Base-by-base conservation (phyloP, 1,140 invertebrate species). In the Drosophila nebulosa region DNA sequence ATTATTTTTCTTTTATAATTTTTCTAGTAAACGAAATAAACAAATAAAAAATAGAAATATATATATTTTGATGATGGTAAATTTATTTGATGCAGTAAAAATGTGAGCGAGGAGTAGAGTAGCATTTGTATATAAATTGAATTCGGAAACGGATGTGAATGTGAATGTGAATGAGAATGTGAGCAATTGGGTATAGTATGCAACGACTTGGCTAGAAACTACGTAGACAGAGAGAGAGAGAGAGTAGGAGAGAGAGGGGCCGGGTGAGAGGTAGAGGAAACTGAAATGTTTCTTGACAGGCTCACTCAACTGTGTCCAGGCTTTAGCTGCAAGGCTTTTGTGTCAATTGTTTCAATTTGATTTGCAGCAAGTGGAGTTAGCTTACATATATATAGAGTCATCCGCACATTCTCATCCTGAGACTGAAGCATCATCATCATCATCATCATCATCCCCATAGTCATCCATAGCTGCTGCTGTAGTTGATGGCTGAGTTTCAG, bases 331-430 rank as follows among this genome's bases (percentile, higher is more conserved):
- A 55, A 42, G 56, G 55, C 59, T 52, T 57, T 66, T 65, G 73
- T 66, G 61, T 65, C 83, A 88, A 88, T 88, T 88, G 83, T 88
- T 79, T 74, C 83, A 88, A 88, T 88, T 88, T 70, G 83, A 88
- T 81, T 88, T 88, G 75, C 46, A 64, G 70, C 78, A 86, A 81
- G 69, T 81, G 65, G 75, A 78, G 81, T 10, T 32, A 12, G 2
- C 30, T 12, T 10, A 32, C 30, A 12, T 7, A 32, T 10, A 32
- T 10, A 12, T 35, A 26, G 51, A 74, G 42, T 39, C 69, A 72
- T 61, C 64, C 70, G 53, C 55, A 32, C 24, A 52, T 30, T 35
- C 58, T 63, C 58, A 42, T 59, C 71, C 12, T n/a, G n/a, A 39
- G 12, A 24, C 14, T 24, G 42, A 39, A n/a, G n/a, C n/a, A 42